A percentile compares a stretch with the other conserved stretches of the same genome.
Evolutionary conservation across 2,113 vertebrate genomes (phyloP).

Genomic region (Chaenocephalus aceratus): DNA sequence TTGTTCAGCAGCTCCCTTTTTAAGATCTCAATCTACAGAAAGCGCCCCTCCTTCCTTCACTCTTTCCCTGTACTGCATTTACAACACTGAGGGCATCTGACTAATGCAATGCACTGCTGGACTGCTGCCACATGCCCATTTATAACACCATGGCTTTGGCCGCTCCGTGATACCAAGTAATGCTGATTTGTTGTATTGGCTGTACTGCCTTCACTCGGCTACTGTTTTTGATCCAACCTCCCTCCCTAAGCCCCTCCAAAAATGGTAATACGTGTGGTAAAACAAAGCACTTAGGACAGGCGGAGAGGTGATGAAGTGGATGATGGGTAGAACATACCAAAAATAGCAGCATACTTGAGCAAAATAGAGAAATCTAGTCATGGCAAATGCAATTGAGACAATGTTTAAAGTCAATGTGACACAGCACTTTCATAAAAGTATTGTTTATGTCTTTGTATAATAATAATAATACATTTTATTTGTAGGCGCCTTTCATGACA

Average conservation of each 20-base stretch:
- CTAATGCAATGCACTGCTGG: slow-evolving; percentile 85
- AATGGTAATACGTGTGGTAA: slow-evolving; percentile 67
- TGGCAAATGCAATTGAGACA: not conserved
- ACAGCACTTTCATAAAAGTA: no score
- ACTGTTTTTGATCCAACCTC: slow-evolving; percentile 26
- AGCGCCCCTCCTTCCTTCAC: slow-evolving; percentile 35
- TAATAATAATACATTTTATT: no score
- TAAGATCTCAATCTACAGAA: slow-evolving; percentile 85
- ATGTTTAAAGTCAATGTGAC: not conserved
- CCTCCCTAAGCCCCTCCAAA: slow-evolving; percentile 19
- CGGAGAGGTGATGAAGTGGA: slow-evolving; percentile 66
- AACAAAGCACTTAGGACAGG: slow-evolving; percentile 70
- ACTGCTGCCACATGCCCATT: slow-evolving; percentile 83
- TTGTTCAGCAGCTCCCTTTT: slow-evolving; percentile 76
- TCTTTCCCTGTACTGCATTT: slow-evolving; percentile 72
- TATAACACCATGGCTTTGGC: slow-evolving; percentile 79
- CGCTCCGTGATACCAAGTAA: slow-evolving; percentile 80
- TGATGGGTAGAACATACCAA: slow-evolving; percentile 56
- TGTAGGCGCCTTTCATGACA: no score
- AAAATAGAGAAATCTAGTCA: slow-evolving; percentile 18
- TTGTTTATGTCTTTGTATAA: not conserved
- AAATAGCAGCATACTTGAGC: slow-evolving; percentile 44
- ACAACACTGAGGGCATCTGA: slow-evolving; percentile 81
- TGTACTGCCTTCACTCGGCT: slow-evolving; percentile 53
- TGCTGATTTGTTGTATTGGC: slow-evolving; percentile 80